Conservation (phyloP, 2,113 vertebrate species). For the Peromyscus polionotus region DNA sequence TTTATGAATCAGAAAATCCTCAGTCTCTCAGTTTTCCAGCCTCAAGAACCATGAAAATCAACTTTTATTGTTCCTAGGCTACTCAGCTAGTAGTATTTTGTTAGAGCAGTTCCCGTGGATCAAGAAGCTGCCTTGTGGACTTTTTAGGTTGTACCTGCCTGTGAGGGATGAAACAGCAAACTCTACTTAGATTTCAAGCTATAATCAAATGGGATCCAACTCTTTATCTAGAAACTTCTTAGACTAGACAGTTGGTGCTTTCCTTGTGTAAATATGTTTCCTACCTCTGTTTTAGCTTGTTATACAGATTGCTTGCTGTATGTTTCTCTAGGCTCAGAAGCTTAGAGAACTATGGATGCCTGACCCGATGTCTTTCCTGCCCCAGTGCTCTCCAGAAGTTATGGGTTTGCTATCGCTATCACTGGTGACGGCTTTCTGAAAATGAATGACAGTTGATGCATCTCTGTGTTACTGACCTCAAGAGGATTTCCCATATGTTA, state of each 20-base stretch:
- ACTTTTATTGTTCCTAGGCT: not conserved
- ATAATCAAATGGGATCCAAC: conserved; percentile 2
- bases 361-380: not conserved
- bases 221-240: conserved; percentile 4
- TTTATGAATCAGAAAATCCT: not conserved
- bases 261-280: not conserved
- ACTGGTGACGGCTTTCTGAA: not conserved
- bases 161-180: not conserved
- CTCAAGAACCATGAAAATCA: not conserved
- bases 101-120: not conserved
- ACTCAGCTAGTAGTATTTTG: not conserved
- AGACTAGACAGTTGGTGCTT: not conserved
- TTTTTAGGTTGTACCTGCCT: not conserved
- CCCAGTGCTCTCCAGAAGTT: not conserved
- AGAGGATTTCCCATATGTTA: not conserved
- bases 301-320: not conserved
- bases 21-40: not conserved
- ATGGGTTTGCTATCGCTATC: not conserved
- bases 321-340: not conserved
- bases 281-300: not conserved
- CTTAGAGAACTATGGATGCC: not conserved
- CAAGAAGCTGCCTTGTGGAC: not conserved
- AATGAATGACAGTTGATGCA: not conserved
- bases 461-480: not conserved
- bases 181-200: conserved; percentile 1